Percentiles rank a stretch among this genome's conserved stretches.
Conservation (phyloP, 2,888 invertebrate genomes). For the Herminia tarsipennalis region DNA sequence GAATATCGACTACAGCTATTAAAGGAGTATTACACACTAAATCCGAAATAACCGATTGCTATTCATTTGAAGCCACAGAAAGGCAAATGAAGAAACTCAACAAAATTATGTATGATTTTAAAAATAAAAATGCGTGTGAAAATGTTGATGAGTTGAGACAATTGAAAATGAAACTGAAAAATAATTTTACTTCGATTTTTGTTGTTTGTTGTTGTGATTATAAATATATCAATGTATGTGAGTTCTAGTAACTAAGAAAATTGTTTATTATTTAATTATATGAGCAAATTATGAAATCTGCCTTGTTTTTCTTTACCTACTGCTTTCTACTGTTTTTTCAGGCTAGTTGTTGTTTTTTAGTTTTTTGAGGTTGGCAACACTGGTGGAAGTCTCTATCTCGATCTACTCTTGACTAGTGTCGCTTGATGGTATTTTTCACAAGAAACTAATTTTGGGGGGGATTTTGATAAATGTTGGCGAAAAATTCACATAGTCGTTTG, state of each 20-base stretch:
- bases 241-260: background rate
- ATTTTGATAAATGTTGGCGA: too few species aligned
- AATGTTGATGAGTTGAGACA: slow-evolving; percentile 3
- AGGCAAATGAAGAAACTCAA: slow-evolving; percentile 29
- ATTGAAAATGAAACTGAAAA: background rate
- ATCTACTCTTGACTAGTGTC: too few species aligned
- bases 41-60: slow-evolving; percentile 18
- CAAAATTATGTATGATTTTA: background rate
- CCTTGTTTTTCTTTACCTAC: background rate
- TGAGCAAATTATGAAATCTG: background rate
- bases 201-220: background rate
- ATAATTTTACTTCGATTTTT: background rate
- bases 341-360: background rate
- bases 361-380: background rate
- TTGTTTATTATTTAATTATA: background rate
- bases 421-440: too few species aligned
- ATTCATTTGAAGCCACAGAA: slow-evolving; percentile 26
- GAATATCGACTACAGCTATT: slow-evolving; percentile 27
- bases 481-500: too few species aligned
- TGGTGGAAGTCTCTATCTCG: too few species aligned
- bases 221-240: background rate
- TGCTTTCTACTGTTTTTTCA: background rate
- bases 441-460: too few species aligned
- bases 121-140: too few species aligned
- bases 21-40: slow-evolving; percentile 30